Evolutionary conservation across 2,888 invertebrate species (phyloP).

Genomic region (Lycia hirtaria): DNA sequence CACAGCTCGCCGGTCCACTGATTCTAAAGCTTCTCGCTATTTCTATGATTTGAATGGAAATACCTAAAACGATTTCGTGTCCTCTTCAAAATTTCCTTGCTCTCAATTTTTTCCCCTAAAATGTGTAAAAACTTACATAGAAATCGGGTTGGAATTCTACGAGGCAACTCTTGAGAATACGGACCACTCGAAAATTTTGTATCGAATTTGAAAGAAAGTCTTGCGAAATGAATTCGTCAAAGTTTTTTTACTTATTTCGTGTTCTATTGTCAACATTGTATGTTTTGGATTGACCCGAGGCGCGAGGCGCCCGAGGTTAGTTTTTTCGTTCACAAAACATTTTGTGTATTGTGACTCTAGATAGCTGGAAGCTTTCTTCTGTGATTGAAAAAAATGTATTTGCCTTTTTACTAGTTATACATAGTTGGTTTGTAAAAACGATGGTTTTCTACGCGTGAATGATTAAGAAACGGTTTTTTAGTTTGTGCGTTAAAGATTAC

Average conservation of each 20-base stretch:
- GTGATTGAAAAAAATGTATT: slow-evolving; percentile 3
- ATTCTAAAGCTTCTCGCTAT: too few relatives aligned
- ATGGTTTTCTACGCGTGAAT: too few relatives aligned
- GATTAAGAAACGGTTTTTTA: too few relatives aligned
- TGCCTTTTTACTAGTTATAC: slow-evolving; percentile 1
- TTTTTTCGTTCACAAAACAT: not conserved
- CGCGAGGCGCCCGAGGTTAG: too few relatives aligned
- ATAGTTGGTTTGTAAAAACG: slow-evolving; percentile 14
- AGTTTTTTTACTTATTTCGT: slow-evolving; percentile 9
- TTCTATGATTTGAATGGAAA: too few relatives aligned
- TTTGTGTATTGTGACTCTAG: not conserved
- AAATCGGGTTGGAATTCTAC: not conserved
- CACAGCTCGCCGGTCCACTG: too few relatives aligned
- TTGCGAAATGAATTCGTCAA: slow-evolving; percentile 25
- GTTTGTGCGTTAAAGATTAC: too few relatives aligned
- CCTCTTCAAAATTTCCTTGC: not conserved
- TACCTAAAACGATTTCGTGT: too few relatives aligned
- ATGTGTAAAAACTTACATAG: not conserved
- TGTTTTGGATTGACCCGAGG: slow-evolving; percentile 12
- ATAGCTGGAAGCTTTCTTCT: slow-evolving; percentile 17
- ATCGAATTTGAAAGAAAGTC: not conserved
- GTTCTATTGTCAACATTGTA: slow-evolving; percentile 16
- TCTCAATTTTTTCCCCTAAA: not conserved
- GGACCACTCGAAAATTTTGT: not conserved
- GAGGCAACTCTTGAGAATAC: not conserved